These are phyloP conservation scores for Morone chrysops DNA, from an alignment of 2,113 vertebrate species.

Conservation along the genomic window DNA sequence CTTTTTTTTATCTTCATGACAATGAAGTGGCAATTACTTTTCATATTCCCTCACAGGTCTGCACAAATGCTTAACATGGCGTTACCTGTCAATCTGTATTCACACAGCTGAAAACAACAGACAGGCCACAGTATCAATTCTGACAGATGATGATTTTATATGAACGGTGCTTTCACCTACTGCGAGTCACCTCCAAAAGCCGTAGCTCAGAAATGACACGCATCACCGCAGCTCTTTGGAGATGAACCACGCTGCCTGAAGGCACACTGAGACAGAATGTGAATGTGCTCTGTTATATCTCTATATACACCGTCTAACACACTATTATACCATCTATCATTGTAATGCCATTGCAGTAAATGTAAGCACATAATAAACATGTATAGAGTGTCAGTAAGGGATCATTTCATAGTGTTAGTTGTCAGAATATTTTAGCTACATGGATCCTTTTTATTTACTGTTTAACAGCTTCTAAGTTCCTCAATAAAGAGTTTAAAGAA, in stretches of 20 bases:
- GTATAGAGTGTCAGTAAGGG: background rate
- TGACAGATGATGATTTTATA: conserved; percentile 58
- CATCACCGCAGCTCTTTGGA: conserved; percentile 25
- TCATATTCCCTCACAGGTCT: conserved; percentile 8
- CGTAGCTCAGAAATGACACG: conserved; percentile 31
- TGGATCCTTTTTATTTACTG: background rate
- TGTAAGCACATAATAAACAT: background rate
- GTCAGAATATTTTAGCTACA: background rate
- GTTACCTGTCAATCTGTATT: conserved; percentile 38
- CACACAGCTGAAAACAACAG: conserved; percentile 26
- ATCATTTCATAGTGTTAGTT: background rate
- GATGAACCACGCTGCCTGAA: background rate
- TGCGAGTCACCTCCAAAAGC: conserved; percentile 47
- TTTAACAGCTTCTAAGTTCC: background rate
- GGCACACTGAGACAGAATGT: background rate
- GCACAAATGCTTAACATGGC: conserved; percentile 18
- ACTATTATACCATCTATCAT: background rate
- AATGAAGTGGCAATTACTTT: conserved; percentile 23
- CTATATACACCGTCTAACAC: background rate
- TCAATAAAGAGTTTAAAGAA: background rate
- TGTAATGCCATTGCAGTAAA: background rate
- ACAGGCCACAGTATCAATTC: conserved; percentile 38
- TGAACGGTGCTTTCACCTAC: background rate
- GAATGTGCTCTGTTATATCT: background rate
- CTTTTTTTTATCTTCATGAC: conserved; percentile 2